Conservation (phyloP, 2,888 invertebrate species). For the Scaptomyza reducta region DNA sequence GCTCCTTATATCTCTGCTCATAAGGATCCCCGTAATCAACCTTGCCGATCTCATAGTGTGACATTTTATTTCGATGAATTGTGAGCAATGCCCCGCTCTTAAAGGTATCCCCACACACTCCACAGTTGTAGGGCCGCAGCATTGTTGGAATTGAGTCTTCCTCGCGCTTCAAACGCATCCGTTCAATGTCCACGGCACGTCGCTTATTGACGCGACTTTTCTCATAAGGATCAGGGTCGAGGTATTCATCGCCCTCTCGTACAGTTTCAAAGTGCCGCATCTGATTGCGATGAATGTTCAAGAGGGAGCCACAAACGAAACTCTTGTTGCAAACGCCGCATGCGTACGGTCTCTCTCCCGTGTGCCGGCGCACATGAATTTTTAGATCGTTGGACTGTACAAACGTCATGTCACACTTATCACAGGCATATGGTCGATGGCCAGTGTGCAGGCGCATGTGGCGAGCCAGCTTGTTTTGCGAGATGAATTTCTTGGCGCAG, state of each 20-base stretch:
- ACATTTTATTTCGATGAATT: constrained; percentile 64
- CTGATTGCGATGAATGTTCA: constrained; percentile 87
- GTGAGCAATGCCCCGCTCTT: constrained; percentile 63
- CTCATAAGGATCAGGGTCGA: constrained; percentile 75
- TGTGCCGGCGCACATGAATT: constrained; percentile 89
- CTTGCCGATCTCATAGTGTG: constrained; percentile 55
- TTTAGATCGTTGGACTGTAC: constrained; percentile 90
- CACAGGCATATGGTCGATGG: constrained; percentile 86
- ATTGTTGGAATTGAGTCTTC: not conserved
- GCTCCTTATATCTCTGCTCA: constrained; percentile 38
- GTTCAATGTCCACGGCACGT: constrained; percentile 57
- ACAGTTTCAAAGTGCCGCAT: constrained; percentile 85
- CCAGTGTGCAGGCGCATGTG: constrained; percentile 87
- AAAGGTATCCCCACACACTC: constrained; percentile 51
- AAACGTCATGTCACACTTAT: constrained; percentile 85
- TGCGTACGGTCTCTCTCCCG: constrained; percentile 87
- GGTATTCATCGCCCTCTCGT: constrained; percentile 21
- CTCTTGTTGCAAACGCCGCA: constrained; percentile 89
- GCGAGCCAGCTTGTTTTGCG: constrained; percentile 86
- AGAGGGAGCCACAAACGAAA: constrained; percentile 88
- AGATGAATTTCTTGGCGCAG: constrained; percentile 85
- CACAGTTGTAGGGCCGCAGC: constrained; percentile 51
- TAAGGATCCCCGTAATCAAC: constrained; percentile 59
- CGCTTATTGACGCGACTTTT: constrained; percentile 75
- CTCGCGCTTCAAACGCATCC: constrained; percentile 45